Base-by-base conservation (phyloP, 2,797 vertebrate genomes). In the Erethizon dorsatum region DNA sequence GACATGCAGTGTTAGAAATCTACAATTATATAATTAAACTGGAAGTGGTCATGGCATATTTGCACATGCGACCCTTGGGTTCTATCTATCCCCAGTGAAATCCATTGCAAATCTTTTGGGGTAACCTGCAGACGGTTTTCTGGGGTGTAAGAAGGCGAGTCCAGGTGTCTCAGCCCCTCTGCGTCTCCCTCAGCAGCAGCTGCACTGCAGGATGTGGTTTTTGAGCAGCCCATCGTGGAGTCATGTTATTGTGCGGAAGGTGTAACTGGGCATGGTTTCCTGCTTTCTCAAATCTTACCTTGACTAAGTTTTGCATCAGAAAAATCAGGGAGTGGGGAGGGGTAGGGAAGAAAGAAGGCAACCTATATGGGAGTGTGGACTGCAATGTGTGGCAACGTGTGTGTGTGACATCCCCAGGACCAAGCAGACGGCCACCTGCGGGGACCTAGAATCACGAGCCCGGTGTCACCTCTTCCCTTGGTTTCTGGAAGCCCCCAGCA, bases 251-350 rank as follows among this genome's bases (percentile, higher is more conserved):
- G 11, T 59, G 56, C 54, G 63, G 71, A 83, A 84, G 28, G 50
- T n/a, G 59, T 82, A 67, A 54, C 45, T 37, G 78, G 71, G 56
- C 59, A 75, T 78, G 45, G 52, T 47, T 92, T 91, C 94, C 77
- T 91, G 90, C 75, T 90, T 87, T 78, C 31, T 0, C 47, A 93
- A 94, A 80, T 82, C 80, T 90, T 33, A 57, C 69, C 61, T 75
- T 63, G 41, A 83, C 61, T 73, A 57, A 92, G 28, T 52, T 56
- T 90, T 82, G 26, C 59, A 79, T 75, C 65, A 56, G 47, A 83
- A 71, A 67, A 89, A 47, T 3, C 0, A 65, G n/a, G n/a, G 83
- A 77, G 2, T 8, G 41, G 8, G 45, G 18, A 77, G 37, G 94
- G n/a, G 50, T 12, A 59, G 24, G 86, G 13, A 83, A 52, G 63